Conservation (phyloP, 2,113 vertebrate species). For the Esox niger region DNA sequence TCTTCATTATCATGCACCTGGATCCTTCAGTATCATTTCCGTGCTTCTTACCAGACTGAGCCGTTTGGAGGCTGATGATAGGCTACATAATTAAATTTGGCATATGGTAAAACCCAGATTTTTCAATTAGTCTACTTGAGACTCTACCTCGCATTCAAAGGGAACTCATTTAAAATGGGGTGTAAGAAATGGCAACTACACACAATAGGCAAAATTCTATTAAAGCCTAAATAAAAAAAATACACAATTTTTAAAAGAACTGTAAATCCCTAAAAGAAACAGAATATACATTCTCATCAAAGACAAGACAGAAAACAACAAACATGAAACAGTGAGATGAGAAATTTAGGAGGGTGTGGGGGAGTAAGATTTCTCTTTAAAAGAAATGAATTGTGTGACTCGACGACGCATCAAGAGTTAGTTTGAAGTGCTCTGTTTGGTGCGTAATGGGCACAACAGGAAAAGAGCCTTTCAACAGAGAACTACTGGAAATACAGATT, state of each 20-base stretch:
- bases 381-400: slow-evolving; percentile 33
- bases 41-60: background rate
- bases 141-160: background rate
- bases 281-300: slow-evolving; percentile 2
- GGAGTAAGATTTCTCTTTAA: slow-evolving; percentile 1
- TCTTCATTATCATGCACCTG: slow-evolving; percentile 7
- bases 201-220: background rate
- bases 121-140: slow-evolving; percentile 2
- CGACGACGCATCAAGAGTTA: slow-evolving; percentile 24
- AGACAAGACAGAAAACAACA: slow-evolving; percentile 12
- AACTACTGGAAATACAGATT: slow-evolving; percentile 5
- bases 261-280: background rate
- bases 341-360: background rate
- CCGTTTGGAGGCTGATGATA: background rate
- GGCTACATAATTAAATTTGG: background rate
- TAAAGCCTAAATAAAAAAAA: background rate
- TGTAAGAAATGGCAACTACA: background rate
- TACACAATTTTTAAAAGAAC: background rate
- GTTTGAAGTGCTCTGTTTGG: background rate
- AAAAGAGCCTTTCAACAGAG: slow-evolving; percentile 14
- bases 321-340: background rate
- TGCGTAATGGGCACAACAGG: slow-evolving; percentile 33
- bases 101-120: background rate
- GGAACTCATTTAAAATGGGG: background rate
- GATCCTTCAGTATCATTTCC: background rate